A percentile compares a stretch with the other conserved stretches of the same genome.
Conservation (phyloP, 2,797 vertebrate genomes). For the Australoheros facetus region DNA sequence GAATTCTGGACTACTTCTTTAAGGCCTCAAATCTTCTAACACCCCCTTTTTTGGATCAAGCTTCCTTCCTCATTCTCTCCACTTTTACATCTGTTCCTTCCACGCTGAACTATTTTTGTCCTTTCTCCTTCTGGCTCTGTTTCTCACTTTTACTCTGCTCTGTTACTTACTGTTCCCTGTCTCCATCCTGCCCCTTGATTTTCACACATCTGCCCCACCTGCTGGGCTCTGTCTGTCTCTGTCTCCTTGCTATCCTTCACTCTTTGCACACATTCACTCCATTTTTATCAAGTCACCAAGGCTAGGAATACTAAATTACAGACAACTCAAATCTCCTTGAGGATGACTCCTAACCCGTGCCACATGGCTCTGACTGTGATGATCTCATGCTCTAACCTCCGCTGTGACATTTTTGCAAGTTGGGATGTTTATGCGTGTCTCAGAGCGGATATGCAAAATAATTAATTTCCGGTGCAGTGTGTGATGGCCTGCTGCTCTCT, state of each 20-base stretch:
- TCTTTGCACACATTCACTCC: slow-evolving; percentile 2
- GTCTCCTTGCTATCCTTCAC: slow-evolving; percentile 14
- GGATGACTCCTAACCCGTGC: slow-evolving; percentile 35
- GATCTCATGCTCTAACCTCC: slow-evolving; percentile 24
- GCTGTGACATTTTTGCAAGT: slow-evolving; percentile 31
- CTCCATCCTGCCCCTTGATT: slow-evolving; percentile 24
- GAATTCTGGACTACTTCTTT: slow-evolving; percentile 11
- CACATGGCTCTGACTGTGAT: not conserved
- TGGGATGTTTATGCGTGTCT: slow-evolving; percentile 30
- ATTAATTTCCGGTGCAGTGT: slow-evolving; percentile 54
- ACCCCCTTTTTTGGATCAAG: not conserved
- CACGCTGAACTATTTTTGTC: slow-evolving; percentile 45
- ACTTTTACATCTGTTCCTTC: slow-evolving; percentile 34
- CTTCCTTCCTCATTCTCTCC: not conserved
- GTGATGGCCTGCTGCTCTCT: slow-evolving; percentile 38
- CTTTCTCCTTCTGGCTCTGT: slow-evolving; percentile 35
- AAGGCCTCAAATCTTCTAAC: not conserved
- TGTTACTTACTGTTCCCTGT: slow-evolving; percentile 29
- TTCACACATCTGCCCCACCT: slow-evolving; percentile 57
- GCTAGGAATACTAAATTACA: slow-evolving; percentile 45
- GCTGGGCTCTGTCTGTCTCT: slow-evolving; percentile 8
- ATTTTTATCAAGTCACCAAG: slow-evolving; percentile 5
- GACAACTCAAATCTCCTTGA: slow-evolving; percentile 37
- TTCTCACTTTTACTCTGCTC: slow-evolving; percentile 46
- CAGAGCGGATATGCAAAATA: slow-evolving; percentile 50